A percentile compares a stretch with the other conserved stretches of the same genome.
These are phyloP conservation scores for Drosophila demipolita DNA, from an alignment of 2,888 invertebrate genomes.

Conservation along the genomic window DNA sequence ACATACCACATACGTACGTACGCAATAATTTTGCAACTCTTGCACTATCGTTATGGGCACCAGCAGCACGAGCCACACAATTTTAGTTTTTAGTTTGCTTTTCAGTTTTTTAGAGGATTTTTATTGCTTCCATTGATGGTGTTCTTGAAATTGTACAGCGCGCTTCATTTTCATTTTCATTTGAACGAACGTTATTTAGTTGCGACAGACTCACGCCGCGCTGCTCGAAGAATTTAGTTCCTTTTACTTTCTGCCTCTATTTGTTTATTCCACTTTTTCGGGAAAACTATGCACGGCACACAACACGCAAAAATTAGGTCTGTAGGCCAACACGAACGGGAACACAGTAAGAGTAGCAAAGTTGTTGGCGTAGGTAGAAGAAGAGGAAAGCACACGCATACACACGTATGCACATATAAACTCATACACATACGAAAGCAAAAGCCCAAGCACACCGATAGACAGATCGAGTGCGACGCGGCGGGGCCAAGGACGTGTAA, in stretches of 20 bases:
- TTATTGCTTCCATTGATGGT: slow-evolving; percentile 24
- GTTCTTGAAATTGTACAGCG: slow-evolving; percentile 37
- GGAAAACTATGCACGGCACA: slow-evolving; percentile 72
- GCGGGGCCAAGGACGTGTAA: slow-evolving; percentile 65
- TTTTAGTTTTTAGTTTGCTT: slow-evolving; percentile 25
- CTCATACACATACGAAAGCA: slow-evolving; percentile 17
- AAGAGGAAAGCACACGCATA: slow-evolving; percentile 66
- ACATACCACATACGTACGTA: slow-evolving; percentile 10
- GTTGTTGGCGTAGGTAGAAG: slow-evolving; percentile 81
- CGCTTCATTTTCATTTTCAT: slow-evolving; percentile 21
- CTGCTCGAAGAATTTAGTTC: slow-evolving; percentile 31
- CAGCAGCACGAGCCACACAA: slow-evolving; percentile 20
- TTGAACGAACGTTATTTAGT: slow-evolving; percentile 38
- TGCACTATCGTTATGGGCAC: slow-evolving; percentile 41
- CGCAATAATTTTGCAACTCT: slow-evolving; percentile 42
- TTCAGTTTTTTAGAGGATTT: slow-evolving; percentile 28
- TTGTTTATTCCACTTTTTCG: slow-evolving; percentile 70
- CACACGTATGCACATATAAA: slow-evolving; percentile 16
- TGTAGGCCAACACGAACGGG: slow-evolving; percentile 81
- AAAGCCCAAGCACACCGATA: slow-evolving; percentile 14
- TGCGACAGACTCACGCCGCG: slow-evolving; percentile 22
- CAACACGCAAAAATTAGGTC: slow-evolving; percentile 77
- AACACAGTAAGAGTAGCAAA: slow-evolving; percentile 77
- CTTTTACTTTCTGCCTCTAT: slow-evolving; percentile 51
- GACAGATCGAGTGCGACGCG: slow-evolving; percentile 42